phyloP scores from a whole-genome alignment of 1,140 invertebrate genomes.

The Phenacoccus solenopsis region DNA sequence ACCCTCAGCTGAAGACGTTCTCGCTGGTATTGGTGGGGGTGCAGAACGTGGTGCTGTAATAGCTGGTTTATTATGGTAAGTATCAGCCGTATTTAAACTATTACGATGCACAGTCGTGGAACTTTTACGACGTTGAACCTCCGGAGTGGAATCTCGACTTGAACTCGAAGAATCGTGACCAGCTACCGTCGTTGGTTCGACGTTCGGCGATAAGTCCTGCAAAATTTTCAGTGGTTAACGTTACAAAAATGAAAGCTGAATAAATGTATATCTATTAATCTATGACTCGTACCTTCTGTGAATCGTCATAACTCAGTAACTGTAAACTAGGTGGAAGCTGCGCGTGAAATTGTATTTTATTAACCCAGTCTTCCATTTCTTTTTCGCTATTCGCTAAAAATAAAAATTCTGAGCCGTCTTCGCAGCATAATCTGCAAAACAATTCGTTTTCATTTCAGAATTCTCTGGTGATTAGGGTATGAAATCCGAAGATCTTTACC shows the following conservation, averaged over 20 bases:
- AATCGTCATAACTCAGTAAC: conserved; percentile 64
- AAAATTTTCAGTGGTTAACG: conserved; percentile 28
- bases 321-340: conserved; percentile 76
- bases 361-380: conserved; percentile 84
- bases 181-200: conserved; percentile 8
- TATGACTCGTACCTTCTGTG: conserved; percentile 32
- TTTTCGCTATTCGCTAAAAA: conserved; percentile 61
- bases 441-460: not conserved
- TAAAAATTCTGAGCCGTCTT: conserved; percentile 86
- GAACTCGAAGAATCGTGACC: conserved; percentile 29
- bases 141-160: conserved; percentile 38
- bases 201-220: conserved; percentile 30
- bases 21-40: conserved; percentile 26
- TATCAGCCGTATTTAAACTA: too few species aligned
- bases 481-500: conserved; percentile 28
- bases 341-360: conserved; percentile 90
- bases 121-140: conserved; percentile 34
- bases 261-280: too few species aligned
- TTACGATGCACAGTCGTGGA: not conserved
- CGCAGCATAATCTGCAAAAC: conserved; percentile 54
- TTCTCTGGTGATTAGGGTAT: not conserved
- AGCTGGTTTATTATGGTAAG: conserved; percentile 18
- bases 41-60: conserved; percentile 25
- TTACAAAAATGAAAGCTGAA: not conserved
- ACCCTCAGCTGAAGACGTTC: conserved; percentile 22